Evolutionary conservation across 2,797 vertebrate genomes (phyloP).

Genomic region (Meriones psammophilus): DNA sequence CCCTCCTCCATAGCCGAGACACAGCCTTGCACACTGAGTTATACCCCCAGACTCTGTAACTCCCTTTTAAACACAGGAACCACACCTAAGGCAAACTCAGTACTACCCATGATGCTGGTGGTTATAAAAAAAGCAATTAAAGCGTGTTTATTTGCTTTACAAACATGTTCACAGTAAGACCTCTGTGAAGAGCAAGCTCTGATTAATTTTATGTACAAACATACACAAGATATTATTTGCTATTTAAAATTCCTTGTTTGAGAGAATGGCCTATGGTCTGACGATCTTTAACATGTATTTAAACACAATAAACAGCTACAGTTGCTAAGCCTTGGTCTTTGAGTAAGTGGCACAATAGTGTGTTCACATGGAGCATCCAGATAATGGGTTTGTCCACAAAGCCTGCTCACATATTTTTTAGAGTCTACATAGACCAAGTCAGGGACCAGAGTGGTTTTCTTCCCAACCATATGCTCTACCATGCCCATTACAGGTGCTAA

Average conservation of each 20-base stretch:
- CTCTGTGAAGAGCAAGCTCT: conserved; percentile 28
- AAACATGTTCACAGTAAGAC: conserved; percentile 26
- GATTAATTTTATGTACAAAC: not conserved
- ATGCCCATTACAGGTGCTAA: not conserved
- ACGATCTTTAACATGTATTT: conserved; percentile 21
- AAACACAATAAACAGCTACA: not conserved
- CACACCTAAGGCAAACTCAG: not conserved
- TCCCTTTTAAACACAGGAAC: not conserved
- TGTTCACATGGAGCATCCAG: conserved; percentile 54
- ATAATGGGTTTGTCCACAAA: conserved; percentile 44
- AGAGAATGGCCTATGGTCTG: not conserved
- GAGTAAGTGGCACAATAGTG: conserved; percentile 17
- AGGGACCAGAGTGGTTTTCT: not conserved
- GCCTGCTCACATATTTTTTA: not conserved
- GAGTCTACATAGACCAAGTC: not conserved
- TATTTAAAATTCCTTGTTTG: not conserved
- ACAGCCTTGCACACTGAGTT: not conserved
- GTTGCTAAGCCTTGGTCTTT: conserved; percentile 34
- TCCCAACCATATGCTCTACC: not conserved
- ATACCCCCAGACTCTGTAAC: not conserved
- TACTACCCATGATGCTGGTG: not conserved
- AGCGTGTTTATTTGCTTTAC: not conserved
- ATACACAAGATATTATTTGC: not conserved
- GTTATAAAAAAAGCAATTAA: conserved; percentile 13
- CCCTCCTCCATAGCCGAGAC: not conserved